phyloP scores from a whole-genome alignment of 2,888 invertebrate genomes.

The Dryadula phaetusa region DNA sequence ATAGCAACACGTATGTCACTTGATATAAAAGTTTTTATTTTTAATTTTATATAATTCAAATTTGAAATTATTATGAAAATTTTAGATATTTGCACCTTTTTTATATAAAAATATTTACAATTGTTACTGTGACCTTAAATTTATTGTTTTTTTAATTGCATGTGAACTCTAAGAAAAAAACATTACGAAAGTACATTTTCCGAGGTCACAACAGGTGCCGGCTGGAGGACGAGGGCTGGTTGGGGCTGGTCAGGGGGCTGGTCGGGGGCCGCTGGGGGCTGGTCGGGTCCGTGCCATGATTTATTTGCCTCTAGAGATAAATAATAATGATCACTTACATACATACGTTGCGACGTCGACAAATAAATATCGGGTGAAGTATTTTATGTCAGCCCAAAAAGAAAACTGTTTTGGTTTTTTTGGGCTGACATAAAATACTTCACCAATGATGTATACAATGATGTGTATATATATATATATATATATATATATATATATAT shows the following conservation, averaged over 20 bases:
- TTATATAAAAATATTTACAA: too few species aligned
- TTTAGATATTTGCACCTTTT: too few species aligned
- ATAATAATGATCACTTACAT: constrained; percentile 14
- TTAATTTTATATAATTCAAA: too few species aligned
- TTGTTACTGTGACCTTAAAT: too few species aligned
- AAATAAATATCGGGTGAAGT: neutral
- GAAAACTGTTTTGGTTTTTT: neutral
- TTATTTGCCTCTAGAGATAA: constrained; percentile 19
- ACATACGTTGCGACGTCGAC: constrained; percentile 1
- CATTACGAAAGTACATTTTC: neutral
- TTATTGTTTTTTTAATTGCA: too few species aligned
- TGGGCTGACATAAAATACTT: too few species aligned
- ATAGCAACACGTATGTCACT: too few species aligned
- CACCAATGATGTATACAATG: neutral
- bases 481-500: too few species aligned
- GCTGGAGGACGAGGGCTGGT: neutral
- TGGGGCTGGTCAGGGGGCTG: neutral
- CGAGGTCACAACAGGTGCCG: constrained; percentile 5
- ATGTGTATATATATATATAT: too few species aligned
- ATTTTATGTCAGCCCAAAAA: neutral
- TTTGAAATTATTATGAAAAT: too few species aligned
- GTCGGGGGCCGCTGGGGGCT: neutral
- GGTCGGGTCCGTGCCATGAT: neutral
- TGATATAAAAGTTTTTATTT: too few species aligned
- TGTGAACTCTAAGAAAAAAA: too few species aligned